Evolutionary conservation across 2,888 invertebrate species (phyloP).

Genomic region (Ptychoptera albimana): DNA sequence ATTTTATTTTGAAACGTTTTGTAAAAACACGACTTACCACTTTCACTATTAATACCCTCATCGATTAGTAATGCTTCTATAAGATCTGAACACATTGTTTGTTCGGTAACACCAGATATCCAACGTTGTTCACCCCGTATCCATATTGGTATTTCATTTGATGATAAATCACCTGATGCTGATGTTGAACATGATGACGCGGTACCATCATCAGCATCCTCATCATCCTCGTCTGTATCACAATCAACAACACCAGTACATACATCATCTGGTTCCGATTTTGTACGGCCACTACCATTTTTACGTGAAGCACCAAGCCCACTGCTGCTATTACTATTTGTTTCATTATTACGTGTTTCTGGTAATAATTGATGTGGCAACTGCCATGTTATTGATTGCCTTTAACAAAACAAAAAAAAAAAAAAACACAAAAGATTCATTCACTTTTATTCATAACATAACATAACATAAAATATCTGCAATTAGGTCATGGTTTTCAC

Average conservation of each 20-base stretch:
- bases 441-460: too few species aligned
- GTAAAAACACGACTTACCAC: not conserved
- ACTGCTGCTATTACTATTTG: too few species aligned
- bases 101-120: constrained; percentile 60
- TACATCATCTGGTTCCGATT: not conserved
- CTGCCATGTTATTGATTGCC: too few species aligned
- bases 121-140: constrained; percentile 61
- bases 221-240: not conserved
- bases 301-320: too few species aligned
- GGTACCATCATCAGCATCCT: not conserved
- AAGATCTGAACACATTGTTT: constrained; percentile 66
- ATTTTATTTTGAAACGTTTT: too few species aligned
- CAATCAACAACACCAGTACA: not conserved
- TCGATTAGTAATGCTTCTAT: constrained; percentile 51
- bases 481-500: too few species aligned
- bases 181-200: constrained; percentile 11
- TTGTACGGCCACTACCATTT: too few species aligned
- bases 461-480: too few species aligned
- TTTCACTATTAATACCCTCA: constrained; percentile 19
- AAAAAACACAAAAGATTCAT: too few species aligned
- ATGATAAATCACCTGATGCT: constrained; percentile 18
- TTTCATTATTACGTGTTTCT: too few species aligned
- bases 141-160: constrained; percentile 55
- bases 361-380: too few species aligned
- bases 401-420: too few species aligned